These are phyloP conservation scores for Chrysaora quinquecirrha DNA, from an alignment of 30 jellyfish, hydroid and myxozoan genomes.

Conservation along the genomic window DNA sequence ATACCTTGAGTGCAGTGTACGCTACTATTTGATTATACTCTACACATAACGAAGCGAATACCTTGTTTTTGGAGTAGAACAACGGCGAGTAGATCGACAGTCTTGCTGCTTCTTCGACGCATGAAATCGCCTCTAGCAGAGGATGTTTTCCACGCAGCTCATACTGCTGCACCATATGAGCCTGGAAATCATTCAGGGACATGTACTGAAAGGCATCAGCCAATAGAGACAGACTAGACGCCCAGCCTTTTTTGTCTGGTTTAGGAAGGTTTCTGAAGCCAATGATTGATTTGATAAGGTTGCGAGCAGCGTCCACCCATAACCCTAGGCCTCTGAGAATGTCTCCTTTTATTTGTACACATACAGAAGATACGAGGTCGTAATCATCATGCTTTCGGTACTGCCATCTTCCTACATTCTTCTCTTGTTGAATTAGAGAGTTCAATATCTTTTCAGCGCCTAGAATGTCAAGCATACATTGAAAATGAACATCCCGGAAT, in stretches of 20 bases:
- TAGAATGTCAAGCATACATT: too few relatives aligned
- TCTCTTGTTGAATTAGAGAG: slow-evolving; percentile 9
- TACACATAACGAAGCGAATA: too few relatives aligned
- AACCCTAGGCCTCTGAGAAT: slow-evolving; percentile 50
- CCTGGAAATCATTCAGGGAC: slow-evolving; percentile 38
- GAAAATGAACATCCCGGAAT: too few relatives aligned
- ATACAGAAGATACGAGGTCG: slow-evolving; percentile 16
- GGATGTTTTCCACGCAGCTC: slow-evolving; percentile 42
- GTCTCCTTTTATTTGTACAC: slow-evolving; percentile 60
- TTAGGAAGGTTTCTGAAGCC: slow-evolving; percentile 20
- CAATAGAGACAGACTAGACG: slow-evolving; percentile 51
- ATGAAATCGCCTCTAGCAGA: slow-evolving; percentile 59
- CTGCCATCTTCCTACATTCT: slow-evolving; percentile 27
- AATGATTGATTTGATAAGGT: slow-evolving; percentile 33
- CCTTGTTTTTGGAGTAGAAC: slow-evolving; percentile 53
- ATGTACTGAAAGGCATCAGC: slow-evolving; percentile 65
- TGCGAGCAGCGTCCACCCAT: slow-evolving; percentile 61
- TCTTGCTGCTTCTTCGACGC: slow-evolving; percentile 59
- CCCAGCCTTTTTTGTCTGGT: slow-evolving; percentile 35
- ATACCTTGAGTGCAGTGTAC: too few relatives aligned
- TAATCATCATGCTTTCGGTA: slow-evolving; percentile 17
- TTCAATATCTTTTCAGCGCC: slow-evolving; percentile 9
- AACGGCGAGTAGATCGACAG: slow-evolving; percentile 50
- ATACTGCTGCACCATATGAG: slow-evolving; percentile 12
- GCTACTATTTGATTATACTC: too few relatives aligned